Evolutionary conservation across 2,888 invertebrate genomes (phyloP).

Genomic region (Tolmerus cingulatus): DNA sequence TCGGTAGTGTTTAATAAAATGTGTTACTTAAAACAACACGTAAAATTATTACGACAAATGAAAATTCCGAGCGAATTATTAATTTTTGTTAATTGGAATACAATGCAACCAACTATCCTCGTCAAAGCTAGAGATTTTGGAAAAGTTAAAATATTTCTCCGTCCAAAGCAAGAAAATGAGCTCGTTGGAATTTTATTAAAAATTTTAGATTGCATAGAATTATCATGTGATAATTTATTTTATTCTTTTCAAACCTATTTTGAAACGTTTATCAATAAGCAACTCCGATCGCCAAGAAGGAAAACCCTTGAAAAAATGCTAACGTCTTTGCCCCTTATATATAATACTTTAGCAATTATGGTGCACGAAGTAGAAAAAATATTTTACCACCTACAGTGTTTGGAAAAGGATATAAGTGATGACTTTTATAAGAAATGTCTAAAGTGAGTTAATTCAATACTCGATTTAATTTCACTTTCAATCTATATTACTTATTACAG

Average conservation of each 20-base stretch:
- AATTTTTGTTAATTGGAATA: neutral
- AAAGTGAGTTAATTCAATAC: neutral
- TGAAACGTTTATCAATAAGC: conserved; percentile 50
- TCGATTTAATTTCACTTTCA: too few species aligned
- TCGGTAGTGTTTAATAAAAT: neutral
- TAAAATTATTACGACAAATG: neutral
- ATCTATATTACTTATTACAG: conserved; percentile 47
- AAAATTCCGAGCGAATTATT: conserved; percentile 29
- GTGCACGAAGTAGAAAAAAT: conserved; percentile 46
- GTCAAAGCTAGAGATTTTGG: neutral
- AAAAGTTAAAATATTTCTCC: conserved; percentile 52
- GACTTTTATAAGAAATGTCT: neutral
- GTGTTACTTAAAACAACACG: neutral
- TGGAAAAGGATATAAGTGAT: neutral
- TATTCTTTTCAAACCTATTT: conserved; percentile 51
- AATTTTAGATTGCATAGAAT: conserved; percentile 51
- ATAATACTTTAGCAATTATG: conserved; percentile 45
- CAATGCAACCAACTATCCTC: neutral
- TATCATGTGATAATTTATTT: conserved; percentile 52
- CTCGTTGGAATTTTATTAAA: conserved; percentile 52
- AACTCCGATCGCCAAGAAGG: conserved; percentile 54
- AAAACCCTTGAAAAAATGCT: conserved; percentile 54
- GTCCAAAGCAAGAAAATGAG: conserved; percentile 55
- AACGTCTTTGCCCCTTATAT: conserved; percentile 50
- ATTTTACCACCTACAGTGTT: neutral